Base-by-base conservation (phyloP, 2,888 invertebrate species). In the Teinopalpus imperialis region DNA sequence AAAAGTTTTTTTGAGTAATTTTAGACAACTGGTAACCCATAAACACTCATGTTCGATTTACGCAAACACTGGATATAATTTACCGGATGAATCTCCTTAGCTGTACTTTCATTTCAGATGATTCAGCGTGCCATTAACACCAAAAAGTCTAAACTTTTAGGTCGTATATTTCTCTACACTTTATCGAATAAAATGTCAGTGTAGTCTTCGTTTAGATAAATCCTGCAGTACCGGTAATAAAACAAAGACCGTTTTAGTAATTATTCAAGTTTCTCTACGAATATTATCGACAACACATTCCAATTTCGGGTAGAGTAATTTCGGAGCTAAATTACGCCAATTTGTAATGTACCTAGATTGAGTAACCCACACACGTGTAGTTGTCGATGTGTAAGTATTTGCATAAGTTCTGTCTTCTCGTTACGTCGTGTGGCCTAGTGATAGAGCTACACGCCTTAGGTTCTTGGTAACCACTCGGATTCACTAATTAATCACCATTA, bases 251-350 rank as follows among this genome's bases (percentile, higher is more conserved):
- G 21, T 23, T 40, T 14, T 23, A 10, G 31, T 40, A 31, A 30
- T 31, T 31, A 40, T 40, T 40, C 40, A 40, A 30, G 40, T 40
- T 40, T 30, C 30, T 31, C 40, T 6, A 37, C 26, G 36, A 10
- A 37, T 37, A 37, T 26, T 37, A 37, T 37, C 36, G 36, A 14
- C 36, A 37, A 26, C 26, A 37, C 26, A 37, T 26, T 16, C 36
- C 36, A 18, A 37, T 26, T 14, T 26, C 36, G 36, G 36, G 26
- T 37, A 37, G 9, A 26, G 26, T 10, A 26, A 37, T 24, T 26
- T 10, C 36, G 36, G 24, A 26, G 14, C 26, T 24, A 37, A 37
- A 37, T 26, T 16, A 37, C 16, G 26, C 34, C 34, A 34, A 34
- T 34, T 34, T 34, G 34, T 34, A 21, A 20, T 21, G 21, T n/a